Evolutionary conservation across 2,113 vertebrate genomes (phyloP).

Genomic region (Theristicus caerulescens): DNA sequence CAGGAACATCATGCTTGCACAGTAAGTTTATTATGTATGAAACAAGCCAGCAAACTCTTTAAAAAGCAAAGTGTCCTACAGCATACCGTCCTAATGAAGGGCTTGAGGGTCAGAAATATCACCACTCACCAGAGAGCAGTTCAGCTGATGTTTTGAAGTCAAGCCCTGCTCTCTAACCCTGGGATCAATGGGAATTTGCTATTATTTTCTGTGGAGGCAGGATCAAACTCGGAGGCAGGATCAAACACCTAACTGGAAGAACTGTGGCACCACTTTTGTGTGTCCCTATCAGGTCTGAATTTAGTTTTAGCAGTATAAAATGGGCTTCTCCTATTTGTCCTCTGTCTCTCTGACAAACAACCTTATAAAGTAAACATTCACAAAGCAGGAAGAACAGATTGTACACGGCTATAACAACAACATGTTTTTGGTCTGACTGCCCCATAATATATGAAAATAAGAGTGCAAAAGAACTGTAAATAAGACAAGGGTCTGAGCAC

Average conservation of each 20-base stretch:
- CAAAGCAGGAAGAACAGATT: constrained; percentile 1
- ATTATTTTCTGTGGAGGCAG: background rate
- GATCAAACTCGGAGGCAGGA: background rate
- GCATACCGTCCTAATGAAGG: background rate
- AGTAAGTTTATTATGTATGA: background rate
- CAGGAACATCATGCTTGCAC: background rate
- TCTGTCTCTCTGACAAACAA: background rate
- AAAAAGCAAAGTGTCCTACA: background rate
- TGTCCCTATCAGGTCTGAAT: background rate
- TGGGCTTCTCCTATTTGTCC: background rate
- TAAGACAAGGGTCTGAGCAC: background rate
- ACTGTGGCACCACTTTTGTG: background rate
- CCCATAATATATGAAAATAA: constrained; percentile 17
- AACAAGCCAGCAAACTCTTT: background rate
- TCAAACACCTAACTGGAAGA: background rate
- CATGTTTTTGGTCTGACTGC: background rate
- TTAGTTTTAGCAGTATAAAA: background rate
- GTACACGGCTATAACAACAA: background rate
- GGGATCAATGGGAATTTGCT: background rate
- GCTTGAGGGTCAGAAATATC: background rate
- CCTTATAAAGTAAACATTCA: constrained; percentile 9
- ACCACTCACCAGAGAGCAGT: background rate
- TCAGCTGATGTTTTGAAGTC: constrained; percentile 3
- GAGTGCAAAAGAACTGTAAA: background rate
- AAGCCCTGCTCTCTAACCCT: background rate